A percentile compares a stretch with the other conserved stretches of the same genome.
Evolutionary conservation across 1,140 invertebrate species (phyloP).

Genomic region (Portunus trituberculatus): DNA sequence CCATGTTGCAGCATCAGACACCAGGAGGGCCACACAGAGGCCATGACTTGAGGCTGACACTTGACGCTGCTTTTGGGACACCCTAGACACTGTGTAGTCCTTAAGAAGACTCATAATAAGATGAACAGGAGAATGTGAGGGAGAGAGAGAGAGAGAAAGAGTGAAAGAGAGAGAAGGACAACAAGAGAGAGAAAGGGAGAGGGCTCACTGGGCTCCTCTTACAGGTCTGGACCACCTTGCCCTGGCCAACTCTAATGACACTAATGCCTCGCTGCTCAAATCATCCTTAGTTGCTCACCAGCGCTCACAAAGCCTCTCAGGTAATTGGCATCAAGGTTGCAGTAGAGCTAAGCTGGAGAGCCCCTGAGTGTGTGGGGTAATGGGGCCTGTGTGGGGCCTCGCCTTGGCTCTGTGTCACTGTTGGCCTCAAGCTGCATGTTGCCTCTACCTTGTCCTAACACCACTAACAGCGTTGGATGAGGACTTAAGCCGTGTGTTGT

Average conservation of each 20-base stretch:
- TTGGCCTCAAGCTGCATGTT: not conserved
- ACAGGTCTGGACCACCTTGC: constrained; percentile 74
- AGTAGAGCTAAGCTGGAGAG: constrained; percentile 40
- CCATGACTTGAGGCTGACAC: no score
- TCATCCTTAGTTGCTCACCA: constrained; percentile 71
- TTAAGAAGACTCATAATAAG: no score
- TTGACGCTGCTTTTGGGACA: no score
- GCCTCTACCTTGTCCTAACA: constrained; percentile 4
- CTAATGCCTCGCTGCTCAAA: constrained; percentile 73
- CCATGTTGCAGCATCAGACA: no score
- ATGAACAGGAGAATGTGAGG: no score
- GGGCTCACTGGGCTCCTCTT: constrained; percentile 55
- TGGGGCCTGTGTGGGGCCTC: not conserved
- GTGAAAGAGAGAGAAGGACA: no score
- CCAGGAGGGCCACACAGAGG: no score
- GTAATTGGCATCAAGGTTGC: constrained; percentile 63
- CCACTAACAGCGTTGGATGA: not conserved
- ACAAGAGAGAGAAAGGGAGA: not conserved
- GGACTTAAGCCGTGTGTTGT: not conserved
- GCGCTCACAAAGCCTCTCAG: constrained; percentile 74
- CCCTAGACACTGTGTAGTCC: no score
- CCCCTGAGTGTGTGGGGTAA: not conserved
- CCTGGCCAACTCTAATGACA: constrained; percentile 75
- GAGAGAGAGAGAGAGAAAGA: no score
- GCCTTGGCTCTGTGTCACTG: not conserved